Evolutionary conservation across 2,113 vertebrate species (phyloP).

Genomic region (Burhinus bistriatus): DNA sequence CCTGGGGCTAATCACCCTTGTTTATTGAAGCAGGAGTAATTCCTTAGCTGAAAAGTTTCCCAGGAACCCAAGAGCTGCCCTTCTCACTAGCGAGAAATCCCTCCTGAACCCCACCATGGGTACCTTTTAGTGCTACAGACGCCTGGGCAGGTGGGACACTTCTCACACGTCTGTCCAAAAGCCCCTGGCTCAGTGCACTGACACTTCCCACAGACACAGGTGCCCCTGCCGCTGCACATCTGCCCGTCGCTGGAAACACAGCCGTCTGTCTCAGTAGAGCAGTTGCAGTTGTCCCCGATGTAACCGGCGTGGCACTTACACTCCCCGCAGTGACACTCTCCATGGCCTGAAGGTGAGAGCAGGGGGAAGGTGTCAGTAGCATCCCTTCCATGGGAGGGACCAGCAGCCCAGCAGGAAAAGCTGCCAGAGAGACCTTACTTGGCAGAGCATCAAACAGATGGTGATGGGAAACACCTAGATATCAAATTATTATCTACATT

Average conservation of each 20-base stretch:
- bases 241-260: constrained; percentile 85
- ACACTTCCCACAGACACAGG: constrained; percentile 87
- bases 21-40: background rate
- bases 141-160: constrained; percentile 94
- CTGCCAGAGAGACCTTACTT: background rate
- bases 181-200: constrained; percentile 90
- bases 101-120: fast-evolving
- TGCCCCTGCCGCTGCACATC: constrained; percentile 89
- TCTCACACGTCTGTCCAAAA: constrained; percentile 92
- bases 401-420: background rate
- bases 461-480: background rate
- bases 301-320: constrained; percentile 91
- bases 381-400: background rate
- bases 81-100: background rate
- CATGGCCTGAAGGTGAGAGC: constrained; percentile 79
- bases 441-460: background rate
- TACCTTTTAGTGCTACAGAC: constrained; percentile 94
- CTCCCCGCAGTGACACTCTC: constrained; percentile 94
- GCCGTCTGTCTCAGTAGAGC: constrained; percentile 81
- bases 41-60: background rate
- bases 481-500: background rate
- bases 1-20: background rate
- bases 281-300: constrained; percentile 96
- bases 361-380: background rate
- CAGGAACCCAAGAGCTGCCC: background rate